Conservation (phyloP, 2,113 vertebrate species). For the Aramus guarauna region DNA sequence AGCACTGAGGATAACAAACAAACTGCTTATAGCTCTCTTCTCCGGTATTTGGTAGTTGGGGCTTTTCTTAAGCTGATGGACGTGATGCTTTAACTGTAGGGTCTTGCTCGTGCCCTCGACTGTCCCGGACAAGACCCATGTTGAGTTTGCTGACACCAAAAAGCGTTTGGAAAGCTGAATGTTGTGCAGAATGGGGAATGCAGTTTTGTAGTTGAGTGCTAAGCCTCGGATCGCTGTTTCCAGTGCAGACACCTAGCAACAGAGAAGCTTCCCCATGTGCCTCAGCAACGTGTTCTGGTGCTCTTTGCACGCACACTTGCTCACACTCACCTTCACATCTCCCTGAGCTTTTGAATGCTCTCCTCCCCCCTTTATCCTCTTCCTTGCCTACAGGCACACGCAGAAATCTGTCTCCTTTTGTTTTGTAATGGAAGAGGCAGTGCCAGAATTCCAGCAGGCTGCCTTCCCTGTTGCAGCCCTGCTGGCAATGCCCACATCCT, state of each 20-base stretch:
- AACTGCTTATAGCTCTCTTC: neutral
- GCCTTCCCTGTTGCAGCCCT: neutral
- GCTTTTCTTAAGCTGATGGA: neutral
- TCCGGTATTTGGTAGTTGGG: neutral
- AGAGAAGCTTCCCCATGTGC: neutral
- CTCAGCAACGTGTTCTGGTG: neutral
- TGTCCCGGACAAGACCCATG: neutral
- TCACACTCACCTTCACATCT: neutral
- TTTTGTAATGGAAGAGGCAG: neutral
- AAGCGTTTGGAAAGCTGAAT: too few relatives aligned
- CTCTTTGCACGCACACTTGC: neutral
- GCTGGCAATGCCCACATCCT: neutral
- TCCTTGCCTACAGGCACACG: neutral
- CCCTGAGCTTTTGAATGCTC: neutral
- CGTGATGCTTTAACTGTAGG: accelerated
- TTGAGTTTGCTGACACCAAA: neutral
- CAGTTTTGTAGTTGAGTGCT: neutral
- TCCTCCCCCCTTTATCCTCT: neutral
- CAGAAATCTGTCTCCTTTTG: neutral
- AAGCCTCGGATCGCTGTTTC: neutral
- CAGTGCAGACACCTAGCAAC: neutral
- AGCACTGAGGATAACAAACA: neutral
- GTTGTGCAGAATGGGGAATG: neutral
- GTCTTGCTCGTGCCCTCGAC: neutral
- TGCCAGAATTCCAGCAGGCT: neutral